These are phyloP conservation scores for Upupa epops DNA, from an alignment of 2,113 vertebrate genomes.

Conservation along the genomic window DNA sequence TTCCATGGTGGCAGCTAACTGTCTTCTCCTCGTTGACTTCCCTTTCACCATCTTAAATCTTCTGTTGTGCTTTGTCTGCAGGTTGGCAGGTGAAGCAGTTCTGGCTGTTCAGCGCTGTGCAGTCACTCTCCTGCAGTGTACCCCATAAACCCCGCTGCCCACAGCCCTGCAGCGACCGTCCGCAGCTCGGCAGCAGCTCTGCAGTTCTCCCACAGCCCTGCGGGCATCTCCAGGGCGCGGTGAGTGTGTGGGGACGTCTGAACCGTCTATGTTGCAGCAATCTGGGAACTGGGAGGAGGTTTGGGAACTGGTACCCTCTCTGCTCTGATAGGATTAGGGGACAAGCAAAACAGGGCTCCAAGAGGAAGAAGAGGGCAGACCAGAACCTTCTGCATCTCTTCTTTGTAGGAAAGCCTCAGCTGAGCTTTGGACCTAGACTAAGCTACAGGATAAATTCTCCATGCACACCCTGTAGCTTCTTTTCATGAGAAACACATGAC, in stretches of 20 bases:
- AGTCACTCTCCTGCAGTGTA: too few species aligned
- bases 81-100: neutral
- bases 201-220: neutral
- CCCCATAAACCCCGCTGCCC: too few species aligned
- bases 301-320: neutral
- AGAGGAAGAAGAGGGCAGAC: neutral
- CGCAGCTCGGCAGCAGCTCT: neutral
- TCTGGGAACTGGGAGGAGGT: neutral
- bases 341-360: neutral
- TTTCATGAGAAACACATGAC: neutral
- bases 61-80: neutral
- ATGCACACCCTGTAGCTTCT: fast-evolving
- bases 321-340: neutral
- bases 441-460: neutral
- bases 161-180: too few species aligned
- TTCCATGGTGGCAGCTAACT: neutral
- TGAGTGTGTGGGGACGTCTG: neutral
- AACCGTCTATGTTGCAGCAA: neutral
- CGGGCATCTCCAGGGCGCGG: neutral
- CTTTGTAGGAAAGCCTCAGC: neutral
- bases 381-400: neutral
- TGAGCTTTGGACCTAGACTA: neutral
- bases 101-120: neutral
- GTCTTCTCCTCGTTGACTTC: neutral
- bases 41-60: neutral